Conservation (phyloP, 2,888 invertebrate genomes). For the Elaeidobius kamerunicus region DNA sequence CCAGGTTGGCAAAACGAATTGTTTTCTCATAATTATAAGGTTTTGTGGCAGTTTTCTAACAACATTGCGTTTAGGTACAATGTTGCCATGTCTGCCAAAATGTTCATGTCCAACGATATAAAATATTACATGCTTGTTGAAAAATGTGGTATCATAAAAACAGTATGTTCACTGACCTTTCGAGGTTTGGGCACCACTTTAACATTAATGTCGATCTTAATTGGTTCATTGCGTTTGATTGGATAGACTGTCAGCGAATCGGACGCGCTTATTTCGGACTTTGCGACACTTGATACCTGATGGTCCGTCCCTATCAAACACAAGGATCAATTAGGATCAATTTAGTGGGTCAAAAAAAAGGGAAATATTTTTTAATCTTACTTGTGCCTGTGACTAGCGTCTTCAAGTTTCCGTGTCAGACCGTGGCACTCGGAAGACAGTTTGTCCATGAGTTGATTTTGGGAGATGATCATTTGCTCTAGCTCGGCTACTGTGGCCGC, state of each 20-base stretch:
- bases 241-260: constrained; percentile 50
- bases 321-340: constrained; percentile 37
- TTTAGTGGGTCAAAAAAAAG: neutral
- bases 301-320: constrained; percentile 49
- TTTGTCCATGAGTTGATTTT: constrained; percentile 91
- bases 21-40: too few species aligned
- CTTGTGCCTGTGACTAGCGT: constrained; percentile 85
- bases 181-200: constrained; percentile 65
- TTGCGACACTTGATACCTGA: constrained; percentile 16
- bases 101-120: too few species aligned
- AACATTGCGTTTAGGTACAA: too few species aligned
- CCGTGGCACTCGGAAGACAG: constrained; percentile 85
- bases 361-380: constrained; percentile 52
- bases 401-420: constrained; percentile 87
- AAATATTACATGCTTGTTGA: neutral
- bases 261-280: constrained; percentile 46
- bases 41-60: too few species aligned
- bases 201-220: constrained; percentile 76
- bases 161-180: constrained; percentile 48
- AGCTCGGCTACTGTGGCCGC: constrained; percentile 86
- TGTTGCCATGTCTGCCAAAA: too few species aligned
- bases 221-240: constrained; percentile 61
- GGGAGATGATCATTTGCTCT: constrained; percentile 86
- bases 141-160: neutral
- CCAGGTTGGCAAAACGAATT: too few species aligned